Base-by-base conservation (phyloP, 2,797 vertebrate genomes). In the Pitangus sulphuratus region DNA sequence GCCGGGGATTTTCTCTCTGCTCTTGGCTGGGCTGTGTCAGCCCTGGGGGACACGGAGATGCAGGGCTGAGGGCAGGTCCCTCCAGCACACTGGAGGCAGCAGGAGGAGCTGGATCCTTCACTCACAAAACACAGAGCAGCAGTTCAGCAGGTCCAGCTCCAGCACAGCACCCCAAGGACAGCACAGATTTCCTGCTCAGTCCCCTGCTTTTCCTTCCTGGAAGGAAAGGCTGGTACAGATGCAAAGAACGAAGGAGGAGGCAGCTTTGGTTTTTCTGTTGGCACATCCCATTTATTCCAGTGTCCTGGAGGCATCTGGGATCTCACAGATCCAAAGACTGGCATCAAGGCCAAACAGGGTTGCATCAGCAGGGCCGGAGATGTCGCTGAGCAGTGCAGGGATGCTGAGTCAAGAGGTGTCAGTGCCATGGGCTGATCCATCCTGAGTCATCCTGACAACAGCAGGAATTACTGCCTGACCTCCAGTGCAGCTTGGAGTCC, bases 331-430 rank as follows among this genome's bases (percentile, higher is more conserved):
- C 28, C 54, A 10, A 24, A 42, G 71, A 18, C 61, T 33, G 51
- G 13, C 66, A 42, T 54, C 50, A n/a, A 69, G 60, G 69, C 51
- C 47, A 8, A 44, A 12, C 20, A 37, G 31, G 8, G 22, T 78
- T 78, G 40, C 54, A 72, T 58, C 80, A 82, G 77, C 80, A 62
- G 50, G 28, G 28, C 28, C 35, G 15, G 48, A 30, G 30, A 11
- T 48, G 45, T 42, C 60, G 4, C 18, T 40, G 60, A 56, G 82
- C 57, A 65, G 69, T 11, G 56, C 53, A 50, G 53, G 37, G 76
- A 31, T 71, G 77, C 94, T 88, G 94, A 93, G 87, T 82, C 94
- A 84, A 28, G 25, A 56, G 87, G 74, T 84, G 18, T 90, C 76
- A 76, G 35, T 28, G 82, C n/a, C 18, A 11, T 6, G 81, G 12